Evolutionary conservation across 2,797 vertebrate genomes (phyloP), one percentile per base, ranked within the genome.

Genomic region (Cryptoblepharus egeriae): DNA sequence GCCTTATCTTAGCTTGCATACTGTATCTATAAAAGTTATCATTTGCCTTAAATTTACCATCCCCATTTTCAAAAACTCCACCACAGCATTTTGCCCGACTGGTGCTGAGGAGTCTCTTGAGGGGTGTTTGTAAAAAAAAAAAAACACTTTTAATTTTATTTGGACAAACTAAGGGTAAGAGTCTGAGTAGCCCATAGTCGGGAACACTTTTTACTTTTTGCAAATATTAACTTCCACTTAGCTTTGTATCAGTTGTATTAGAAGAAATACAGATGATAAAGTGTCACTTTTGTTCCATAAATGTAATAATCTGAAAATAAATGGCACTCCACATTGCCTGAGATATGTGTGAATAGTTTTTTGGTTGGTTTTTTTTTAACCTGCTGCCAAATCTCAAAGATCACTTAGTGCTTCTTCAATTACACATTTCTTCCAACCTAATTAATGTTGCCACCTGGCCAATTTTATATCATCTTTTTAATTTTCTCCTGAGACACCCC

Each of bases 1-100:
- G 91, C 79, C 89, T 93, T 93, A 94, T 93, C 92, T 91, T 91
- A 83, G 75, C 90, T 89, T 93, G 90, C 92, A 90, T 92, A 91
- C 80, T 89, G 87, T 90, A 93, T 92, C 89, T 91, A 92, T 90
- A 92, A 89, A 91, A 86, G 87, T 91, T 93, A 90, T 93, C 92
- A 92, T 85, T 0, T 60, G 90, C 85, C 89, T 89, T 93, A 93
- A 92, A 93, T 93, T 93, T 91, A 91, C 87, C 85, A 87, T 58
- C 16, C 24, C 83, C 73, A 85, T 84, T 93, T 93, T 79, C 86
- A 24, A 92, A 80, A 93, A 92, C 81, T 80, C 84, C 81, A 39
- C 85, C 60, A 58, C 75, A 89, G 49, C 69, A 79, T 75, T 89
- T 32, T 91, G 73, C 79, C 28, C 70, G 73, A 85, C 79, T 91